Base-by-base conservation (phyloP, 2,797 vertebrate species). In the Coluber constrictor region DNA sequence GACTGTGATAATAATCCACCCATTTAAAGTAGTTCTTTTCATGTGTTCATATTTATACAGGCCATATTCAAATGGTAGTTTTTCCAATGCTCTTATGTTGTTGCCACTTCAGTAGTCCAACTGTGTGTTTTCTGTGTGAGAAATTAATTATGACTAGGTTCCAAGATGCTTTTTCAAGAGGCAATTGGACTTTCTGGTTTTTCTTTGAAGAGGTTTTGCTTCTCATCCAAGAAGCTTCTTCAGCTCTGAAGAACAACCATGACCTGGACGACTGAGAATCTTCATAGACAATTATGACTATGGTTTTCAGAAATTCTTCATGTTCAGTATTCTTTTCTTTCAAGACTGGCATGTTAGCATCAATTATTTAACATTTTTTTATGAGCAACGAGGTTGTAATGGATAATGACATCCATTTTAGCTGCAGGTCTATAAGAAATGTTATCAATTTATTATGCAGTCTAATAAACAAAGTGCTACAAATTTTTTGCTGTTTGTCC, bases 311-410 rank as follows among this genome's bases (percentile, higher is more conserved):
- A 89, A 95, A 27, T 66, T 94, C 95, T 91, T 95, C 86, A 54
- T n/a, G 93, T 96, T 90, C 93, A 95, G 95, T 93, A 96, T 95
- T 94, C 86, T 96, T 96, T 95, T 87, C 93, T 92, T 55, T 56
- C 90, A 56, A 93, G 20, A 54, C 94, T 96, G 93, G 87, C 93
- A 95, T 95, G 79, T 95, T 95, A 63, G 87, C 94, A 92, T 92
- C 61, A 89, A 94, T 92, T 95, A 92, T 74, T 20, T 94, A 95
- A 92, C 63, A 93, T 90, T 92, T 89, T 51, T 95, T 96, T 92
- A 90, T 87, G 93, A 90, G 59, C 92, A 94, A 59, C 92, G 57
- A 94, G 37, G 94, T 94, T 96, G 93, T 90, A 61, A 60, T 92
- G 90, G 32, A 74, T 90, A 87, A 88, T 47, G 11, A 56, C 37